These are phyloP conservation scores for Mantis religiosa DNA, from an alignment of 2,888 invertebrate genomes.

Conservation along the genomic window DNA sequence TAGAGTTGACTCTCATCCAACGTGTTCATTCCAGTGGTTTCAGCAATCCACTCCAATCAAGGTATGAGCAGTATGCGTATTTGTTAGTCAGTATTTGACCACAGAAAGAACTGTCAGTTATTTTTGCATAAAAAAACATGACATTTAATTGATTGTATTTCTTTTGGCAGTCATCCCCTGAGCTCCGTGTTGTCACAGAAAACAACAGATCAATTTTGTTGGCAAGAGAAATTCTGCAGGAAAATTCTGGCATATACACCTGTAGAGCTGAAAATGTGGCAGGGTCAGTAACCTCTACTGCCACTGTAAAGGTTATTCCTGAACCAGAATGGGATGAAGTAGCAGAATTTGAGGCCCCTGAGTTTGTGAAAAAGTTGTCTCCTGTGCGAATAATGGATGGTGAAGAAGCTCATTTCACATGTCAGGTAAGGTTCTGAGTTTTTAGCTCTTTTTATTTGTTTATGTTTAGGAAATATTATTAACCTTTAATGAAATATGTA, in stretches of 20 bases:
- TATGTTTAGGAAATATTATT: background rate
- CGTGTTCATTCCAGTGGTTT: constrained; percentile 85
- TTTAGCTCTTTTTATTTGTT: background rate
- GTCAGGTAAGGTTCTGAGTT: constrained; percentile 45
- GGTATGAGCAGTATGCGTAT: constrained; percentile 33
- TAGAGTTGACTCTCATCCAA: constrained; percentile 69
- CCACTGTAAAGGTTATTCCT: constrained; percentile 62
- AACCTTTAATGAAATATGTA: too few species aligned
- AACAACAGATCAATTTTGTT: constrained; percentile 76
- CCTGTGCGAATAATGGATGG: constrained; percentile 85
- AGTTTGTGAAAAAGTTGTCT: constrained; percentile 68
- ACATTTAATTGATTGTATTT: background rate
- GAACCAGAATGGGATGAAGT: constrained; percentile 48
- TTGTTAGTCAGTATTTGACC: background rate
- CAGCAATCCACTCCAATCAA: constrained; percentile 68
- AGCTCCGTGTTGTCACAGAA: constrained; percentile 66
- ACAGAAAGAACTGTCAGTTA: background rate
- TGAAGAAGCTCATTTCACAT: constrained; percentile 71
- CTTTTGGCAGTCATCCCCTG: constrained; percentile 53
- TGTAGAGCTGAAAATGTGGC: constrained; percentile 87
- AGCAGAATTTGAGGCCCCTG: constrained; percentile 64
- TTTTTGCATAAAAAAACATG: background rate
- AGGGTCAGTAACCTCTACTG: constrained; percentile 83
- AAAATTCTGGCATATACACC: constrained; percentile 72
- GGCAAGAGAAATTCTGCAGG: constrained; percentile 65